Base-by-base conservation (phyloP, 64 coral and sea anemone species). In the Montipora capricornis region DNA sequence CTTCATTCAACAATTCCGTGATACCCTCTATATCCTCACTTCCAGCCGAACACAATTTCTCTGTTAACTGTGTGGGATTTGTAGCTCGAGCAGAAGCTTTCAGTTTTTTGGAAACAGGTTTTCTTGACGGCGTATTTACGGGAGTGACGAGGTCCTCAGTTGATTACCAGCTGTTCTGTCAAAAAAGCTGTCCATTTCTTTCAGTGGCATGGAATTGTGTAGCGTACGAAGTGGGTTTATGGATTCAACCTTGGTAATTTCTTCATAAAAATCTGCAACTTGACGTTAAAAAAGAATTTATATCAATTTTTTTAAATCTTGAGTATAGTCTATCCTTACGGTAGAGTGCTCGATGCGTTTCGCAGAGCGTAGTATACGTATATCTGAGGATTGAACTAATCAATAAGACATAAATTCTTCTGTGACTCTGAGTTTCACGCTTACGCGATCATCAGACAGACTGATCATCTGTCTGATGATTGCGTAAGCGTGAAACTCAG, bases 261-360 rank as follows among this genome's bases (percentile, higher is more conserved):
- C 75, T 70, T 87, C 84, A 17, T 88, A 93, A 60, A 93, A 93
- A 8, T 85, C 82, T 70, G 82, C 82, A 85, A 85, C 82, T 85
- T 1, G 4, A 16, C 5, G 46, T 69, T 70, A n/a, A 46, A 85
- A 70, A 8, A 22, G 19, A 85, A 64, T 2, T 15, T 7, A 64
- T 12, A 29, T 29, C 29, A 29, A 29, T 1, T 29, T 29, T 29
- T 29, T 29, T 29, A 24, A 24, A 24, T 24, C 24, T 24, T 24
- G 24, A 24, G 24, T 24, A 24, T 24, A 24, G 24, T 24, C 24
- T 24, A 24, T 24, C 24, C 24, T 24, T 24, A 0, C 24, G 24
- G 24, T 24, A 24, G 24, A 24, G 0, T 24, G 24, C 24, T 24
- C 24, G 24, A 24, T 24, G 24, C 24, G 24, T 24, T 24, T 24